Evolutionary conservation across 2,888 invertebrate species (phyloP), one percentile per base, ranked within the genome.

Genomic region (Operophtera brumata): DNA sequence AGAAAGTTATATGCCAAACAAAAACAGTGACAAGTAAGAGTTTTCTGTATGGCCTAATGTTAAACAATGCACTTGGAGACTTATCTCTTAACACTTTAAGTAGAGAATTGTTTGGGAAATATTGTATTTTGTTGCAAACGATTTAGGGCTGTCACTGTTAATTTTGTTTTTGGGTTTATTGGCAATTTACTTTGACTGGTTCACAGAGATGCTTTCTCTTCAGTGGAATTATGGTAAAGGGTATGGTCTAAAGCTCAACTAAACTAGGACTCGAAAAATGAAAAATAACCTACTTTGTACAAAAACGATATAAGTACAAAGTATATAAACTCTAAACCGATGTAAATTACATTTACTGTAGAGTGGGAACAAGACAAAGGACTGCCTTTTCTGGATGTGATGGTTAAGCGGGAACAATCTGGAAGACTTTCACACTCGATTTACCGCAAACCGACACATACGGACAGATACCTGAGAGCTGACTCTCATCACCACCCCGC

Each of bases 1-100:
- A 72, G 70, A 72, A 59, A 61, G 64, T 56, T 69, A 64, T 62
- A 62, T 70, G 71, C 62, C 67, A 66, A 65, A 3, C 6, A 41
- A 28, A 28, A 7, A 41, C 58, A 66, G 63, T 73, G 74, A 75
- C 73, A 72, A 61, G 64, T 59, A 12, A 34, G 26, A 10, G 11
- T 28, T 40, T 28, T 20, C 32, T 42, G 43, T 7, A 13, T 14
- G 1, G 25, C 40, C 25, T 41, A 28, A 41, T 11, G n/a, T 26
- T 41, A 25, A 40, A 36, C 13, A 8, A 41, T 20, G 39, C 10
- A 32, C 11, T 42, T 14, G 20, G 7, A 40, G 39, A 35, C 46
- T 57, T 71, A 65, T 52, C 2, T 25, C 25, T 40, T 1, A 45
- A 10, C 20, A 1, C 6, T 14, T 60, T 61, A 57, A 58, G 64